A percentile compares a stretch with the other conserved stretches of the same genome.
phyloP scores from a whole-genome alignment of 2,888 invertebrate genomes.

The Dryomyza anilis region DNA sequence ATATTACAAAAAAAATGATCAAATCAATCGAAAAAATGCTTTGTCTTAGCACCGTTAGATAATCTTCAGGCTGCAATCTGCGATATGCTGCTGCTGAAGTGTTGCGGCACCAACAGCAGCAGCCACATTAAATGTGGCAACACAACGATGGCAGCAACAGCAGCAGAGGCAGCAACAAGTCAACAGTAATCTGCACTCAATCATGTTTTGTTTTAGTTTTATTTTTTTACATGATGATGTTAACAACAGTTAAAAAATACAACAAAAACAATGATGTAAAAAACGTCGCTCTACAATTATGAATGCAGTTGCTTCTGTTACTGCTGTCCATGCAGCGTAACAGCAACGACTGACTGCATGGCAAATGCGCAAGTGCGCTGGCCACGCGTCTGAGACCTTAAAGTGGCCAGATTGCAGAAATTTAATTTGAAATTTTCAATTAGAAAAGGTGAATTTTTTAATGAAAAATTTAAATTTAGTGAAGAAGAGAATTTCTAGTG shows the following conservation, averaged over 20 bases:
- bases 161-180: not conserved
- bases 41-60: slow-evolving; percentile 6
- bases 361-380: not conserved
- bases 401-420: not conserved
- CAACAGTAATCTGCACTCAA: not conserved
- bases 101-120: not conserved
- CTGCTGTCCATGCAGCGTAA: slow-evolving; percentile 5
- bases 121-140: not conserved
- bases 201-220: slow-evolving; percentile 2
- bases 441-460: too few relatives aligned
- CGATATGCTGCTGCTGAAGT: too few relatives aligned
- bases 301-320: not conserved
- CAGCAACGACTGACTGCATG: not conserved
- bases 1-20: not conserved
- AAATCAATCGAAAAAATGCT: too few relatives aligned
- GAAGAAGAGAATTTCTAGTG: too few relatives aligned
- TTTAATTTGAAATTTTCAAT: not conserved
- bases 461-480: too few relatives aligned
- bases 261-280: not conserved
- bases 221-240: not conserved
- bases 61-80: not conserved
- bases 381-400: not conserved
- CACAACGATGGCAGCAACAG: not conserved
- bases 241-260: not conserved
- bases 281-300: not conserved